Percentiles rank a stretch among this genome's conserved stretches.
These are phyloP conservation scores for Molossus molossus DNA, from an alignment of 2,797 vertebrate genomes.

Conservation along the genomic window DNA sequence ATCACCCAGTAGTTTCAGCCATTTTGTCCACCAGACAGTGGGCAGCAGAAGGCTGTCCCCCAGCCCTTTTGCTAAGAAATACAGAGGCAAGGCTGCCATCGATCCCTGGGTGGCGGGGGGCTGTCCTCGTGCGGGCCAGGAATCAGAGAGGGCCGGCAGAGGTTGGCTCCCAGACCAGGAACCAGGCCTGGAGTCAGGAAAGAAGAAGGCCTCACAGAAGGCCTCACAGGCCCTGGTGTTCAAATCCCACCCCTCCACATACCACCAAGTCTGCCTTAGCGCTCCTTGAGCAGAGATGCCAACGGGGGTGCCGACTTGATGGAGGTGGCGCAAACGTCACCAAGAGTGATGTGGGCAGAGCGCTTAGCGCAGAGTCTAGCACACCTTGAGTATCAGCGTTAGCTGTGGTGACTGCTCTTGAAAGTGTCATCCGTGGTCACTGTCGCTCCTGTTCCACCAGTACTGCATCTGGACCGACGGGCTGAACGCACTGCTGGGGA, in stretches of 20 bases:
- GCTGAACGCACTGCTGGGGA: constrained; percentile 97
- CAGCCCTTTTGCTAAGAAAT: constrained; percentile 10
- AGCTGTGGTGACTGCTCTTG: background rate
- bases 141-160: background rate
- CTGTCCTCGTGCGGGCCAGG: background rate
- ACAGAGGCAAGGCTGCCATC: background rate
- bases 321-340: background rate
- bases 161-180: background rate
- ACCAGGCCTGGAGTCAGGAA: background rate
- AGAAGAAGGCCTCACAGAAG: background rate
- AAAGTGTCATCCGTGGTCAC: background rate
- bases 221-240: background rate
- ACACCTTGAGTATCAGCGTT: background rate
- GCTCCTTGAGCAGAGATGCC: background rate
- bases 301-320: background rate
- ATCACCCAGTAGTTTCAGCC: background rate
- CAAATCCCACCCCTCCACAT: background rate
- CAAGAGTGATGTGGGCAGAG: background rate
- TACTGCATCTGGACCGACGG: constrained; percentile 99
- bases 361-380: background rate
- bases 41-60: background rate
- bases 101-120: background rate
- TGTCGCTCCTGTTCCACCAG: constrained; percentile 87
- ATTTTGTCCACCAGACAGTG: background rate
- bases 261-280: background rate